These are phyloP conservation scores for Cotesia vestalis DNA, from an alignment of 1,140 invertebrate species.

Conservation along the genomic window DNA sequence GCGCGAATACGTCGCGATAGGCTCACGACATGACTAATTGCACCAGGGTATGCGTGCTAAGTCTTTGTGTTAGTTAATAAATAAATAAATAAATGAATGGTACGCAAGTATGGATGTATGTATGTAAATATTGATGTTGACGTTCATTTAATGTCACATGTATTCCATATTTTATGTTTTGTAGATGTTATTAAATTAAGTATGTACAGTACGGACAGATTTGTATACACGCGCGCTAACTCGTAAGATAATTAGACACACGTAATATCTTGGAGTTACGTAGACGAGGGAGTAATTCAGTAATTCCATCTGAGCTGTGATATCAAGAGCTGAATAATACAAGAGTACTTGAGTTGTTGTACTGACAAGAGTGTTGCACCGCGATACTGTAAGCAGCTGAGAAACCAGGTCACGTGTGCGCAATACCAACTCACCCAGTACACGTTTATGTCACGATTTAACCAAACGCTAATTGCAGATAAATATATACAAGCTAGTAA, in stretches of 20 bases:
- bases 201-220: too few species aligned
- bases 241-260: too few species aligned
- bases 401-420: constrained; percentile 46
- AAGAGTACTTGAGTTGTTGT: neutral
- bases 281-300: too few species aligned
- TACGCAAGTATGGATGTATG: constrained; percentile 39
- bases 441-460: too few species aligned
- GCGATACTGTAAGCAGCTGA: constrained; percentile 14
- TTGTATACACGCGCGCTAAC: too few species aligned
- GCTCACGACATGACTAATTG: constrained; percentile 11
- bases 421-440: constrained; percentile 15
- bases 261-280: too few species aligned
- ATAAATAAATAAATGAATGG: constrained; percentile 24
- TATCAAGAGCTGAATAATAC: neutral
- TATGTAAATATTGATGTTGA: neutral
- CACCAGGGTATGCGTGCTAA: constrained; percentile 3
- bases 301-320: too few species aligned
- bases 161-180: too few species aligned
- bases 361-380: too few species aligned
- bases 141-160: too few species aligned
- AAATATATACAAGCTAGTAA: neutral
- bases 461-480: constrained; percentile 1
- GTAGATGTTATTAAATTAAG: too few species aligned
- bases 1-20: constrained; percentile 37
- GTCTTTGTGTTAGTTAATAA: neutral